Base-by-base conservation (phyloP, 2,797 vertebrate species). In the Hybognathus amarus region DNA sequence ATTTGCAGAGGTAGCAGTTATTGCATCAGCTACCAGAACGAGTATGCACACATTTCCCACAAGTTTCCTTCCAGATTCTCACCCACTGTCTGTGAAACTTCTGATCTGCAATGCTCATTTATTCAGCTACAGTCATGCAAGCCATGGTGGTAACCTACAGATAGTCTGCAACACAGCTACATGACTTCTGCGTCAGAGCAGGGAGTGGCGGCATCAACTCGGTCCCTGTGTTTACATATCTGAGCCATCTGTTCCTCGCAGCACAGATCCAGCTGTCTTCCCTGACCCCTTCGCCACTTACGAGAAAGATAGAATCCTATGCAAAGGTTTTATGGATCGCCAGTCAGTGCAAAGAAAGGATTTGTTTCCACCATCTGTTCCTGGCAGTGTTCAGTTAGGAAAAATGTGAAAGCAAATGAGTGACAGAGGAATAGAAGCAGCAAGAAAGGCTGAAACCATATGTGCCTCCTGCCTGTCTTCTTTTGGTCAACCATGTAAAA, bases 321-420 rank as follows among this genome's bases (percentile, higher is more conserved):
- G 79, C 73, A 2, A 71, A 71, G 61, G 70, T 79, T 78, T 84
- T 61, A 85, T 78, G 85, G 70, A 85, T 88, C 69, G 36, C 68
- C 86, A 81, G 77, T n/a, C 30, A 80, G 75, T 75, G 36, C 50
- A 67, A 83, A 85, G 82, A 80, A 84, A 76, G 83, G 63, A 66
- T 85, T 89, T 82, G 77, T 86, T 85, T 85, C 68, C 81, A 82
- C 87, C 88, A 90, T 90, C 88, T 89, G 90, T 82, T 87, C 78
- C 67, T 82, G 80, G 76, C 82, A 80, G 83, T 77, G 69, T 61
- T 80, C 5, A 77, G 82, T 84, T 64, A 64, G 73, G 75, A 71
- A 47, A 59, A 84, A 42, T 59, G 1, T 45, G 77, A 85, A 85
- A 77, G 80, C 79, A 83, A 86, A 84, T 68, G 79, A 79, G 87